These are phyloP conservation scores for Phylloscopus whistleri DNA, from an alignment of 2,113 vertebrate species.

Conservation along the genomic window DNA sequence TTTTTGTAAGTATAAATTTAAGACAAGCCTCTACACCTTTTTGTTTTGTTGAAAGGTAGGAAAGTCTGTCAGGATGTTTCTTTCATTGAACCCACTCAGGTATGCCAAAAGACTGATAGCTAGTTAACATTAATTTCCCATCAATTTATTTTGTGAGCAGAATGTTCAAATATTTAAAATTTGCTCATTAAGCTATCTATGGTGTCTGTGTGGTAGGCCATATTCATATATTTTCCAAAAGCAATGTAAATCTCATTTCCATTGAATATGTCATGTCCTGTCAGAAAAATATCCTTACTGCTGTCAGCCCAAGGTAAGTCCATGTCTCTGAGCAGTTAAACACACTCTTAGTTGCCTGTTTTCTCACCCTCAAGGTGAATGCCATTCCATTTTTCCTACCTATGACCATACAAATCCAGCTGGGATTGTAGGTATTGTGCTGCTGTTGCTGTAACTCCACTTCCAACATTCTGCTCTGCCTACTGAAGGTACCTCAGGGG, in stretches of 20 bases:
- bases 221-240: background rate
- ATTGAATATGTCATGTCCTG: too few relatives aligned
- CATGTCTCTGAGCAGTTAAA: background rate
- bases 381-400: background rate
- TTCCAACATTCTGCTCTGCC: background rate
- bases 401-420: background rate
- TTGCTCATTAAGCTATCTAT: background rate
- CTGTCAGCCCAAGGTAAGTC: too few relatives aligned
- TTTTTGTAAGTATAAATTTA: background rate
- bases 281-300: too few relatives aligned
- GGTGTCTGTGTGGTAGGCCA: background rate
- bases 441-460: background rate
- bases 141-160: background rate
- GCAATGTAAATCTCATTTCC: background rate
- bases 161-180: background rate
- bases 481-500: background rate
- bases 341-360: background rate
- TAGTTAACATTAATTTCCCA: background rate
- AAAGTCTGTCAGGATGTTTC: background rate
- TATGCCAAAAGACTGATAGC: background rate
- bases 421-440: background rate
- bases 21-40: background rate
- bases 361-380: background rate
- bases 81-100: background rate
- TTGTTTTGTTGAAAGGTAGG: background rate